A percentile compares a stretch with the other conserved stretches of the same genome.
These are phyloP conservation scores for Nyctibius grandis DNA, from an alignment of 2,797 vertebrate species.

Conservation along the genomic window DNA sequence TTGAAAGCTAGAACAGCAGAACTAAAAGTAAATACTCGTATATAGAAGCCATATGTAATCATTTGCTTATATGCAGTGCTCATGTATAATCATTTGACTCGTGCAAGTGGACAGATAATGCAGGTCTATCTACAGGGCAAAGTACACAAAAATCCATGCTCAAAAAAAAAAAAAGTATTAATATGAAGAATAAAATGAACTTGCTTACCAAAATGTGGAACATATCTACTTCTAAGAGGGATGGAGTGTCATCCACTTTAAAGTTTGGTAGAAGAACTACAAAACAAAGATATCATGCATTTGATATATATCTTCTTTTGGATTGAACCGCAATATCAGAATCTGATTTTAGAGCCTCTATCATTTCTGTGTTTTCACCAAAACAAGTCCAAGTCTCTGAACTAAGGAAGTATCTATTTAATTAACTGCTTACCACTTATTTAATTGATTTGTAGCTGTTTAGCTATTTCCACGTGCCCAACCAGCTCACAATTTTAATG, in stretches of 20 bases:
- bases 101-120: neutral
- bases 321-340: neutral
- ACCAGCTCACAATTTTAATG: neutral
- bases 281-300: neutral
- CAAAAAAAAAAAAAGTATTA: neutral
- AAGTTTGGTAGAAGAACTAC: constrained; percentile 85
- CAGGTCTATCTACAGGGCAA: neutral
- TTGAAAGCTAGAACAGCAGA: neutral
- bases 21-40: neutral
- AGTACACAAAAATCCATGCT: neutral
- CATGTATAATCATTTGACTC: neutral
- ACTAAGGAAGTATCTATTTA: neutral
- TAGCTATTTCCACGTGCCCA: neutral
- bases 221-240: constrained; percentile 89
- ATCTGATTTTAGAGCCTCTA: neutral
- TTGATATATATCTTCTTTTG: neutral
- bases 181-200: neutral
- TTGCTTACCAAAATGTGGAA: constrained; percentile 91
- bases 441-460: neutral
- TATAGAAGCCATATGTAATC: neutral
- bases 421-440: neutral
- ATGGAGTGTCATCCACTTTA: constrained; percentile 83
- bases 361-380: neutral
- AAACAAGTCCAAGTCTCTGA: neutral
- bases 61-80: neutral